phyloP scores from a whole-genome alignment of 2,797 vertebrate species.

The Lophius americanus region DNA sequence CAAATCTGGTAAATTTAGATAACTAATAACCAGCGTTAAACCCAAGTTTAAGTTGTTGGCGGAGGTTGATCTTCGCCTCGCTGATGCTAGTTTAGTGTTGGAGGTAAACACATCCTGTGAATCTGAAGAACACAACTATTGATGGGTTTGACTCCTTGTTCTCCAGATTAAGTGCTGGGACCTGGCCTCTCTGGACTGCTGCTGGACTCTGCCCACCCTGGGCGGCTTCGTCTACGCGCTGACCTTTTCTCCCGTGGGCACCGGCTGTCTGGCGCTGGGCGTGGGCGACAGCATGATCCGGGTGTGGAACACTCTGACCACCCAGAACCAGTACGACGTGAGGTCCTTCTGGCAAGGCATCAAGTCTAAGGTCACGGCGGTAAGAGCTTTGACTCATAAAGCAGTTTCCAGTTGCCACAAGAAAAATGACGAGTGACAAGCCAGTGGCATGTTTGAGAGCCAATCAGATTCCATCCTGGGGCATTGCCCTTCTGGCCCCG shows the following conservation, averaged over 20 bases:
- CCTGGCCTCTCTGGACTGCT: slow-evolving; percentile 86
- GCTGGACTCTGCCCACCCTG: slow-evolving; percentile 92
- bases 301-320: slow-evolving; percentile 91
- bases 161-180: slow-evolving; percentile 96
- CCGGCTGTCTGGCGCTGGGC: slow-evolving; percentile 90
- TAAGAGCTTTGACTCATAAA: slow-evolving; percentile 66
- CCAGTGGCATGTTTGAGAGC: too few species aligned
- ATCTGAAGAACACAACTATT: too few species aligned
- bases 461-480: too few species aligned
- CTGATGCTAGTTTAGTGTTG: neutral
- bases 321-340: slow-evolving; percentile 89
- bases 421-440: too few species aligned
- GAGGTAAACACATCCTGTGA: too few species aligned
- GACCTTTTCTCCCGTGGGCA: slow-evolving; percentile 90
- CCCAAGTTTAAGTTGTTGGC: neutral
- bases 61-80: neutral
- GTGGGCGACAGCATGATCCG: slow-evolving; percentile 96
- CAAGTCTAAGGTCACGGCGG: slow-evolving; percentile 96
- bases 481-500: too few species aligned
- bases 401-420: too few species aligned
- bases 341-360: slow-evolving; percentile 94
- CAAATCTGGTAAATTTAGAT: too few species aligned
- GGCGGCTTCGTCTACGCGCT: slow-evolving; percentile 93
- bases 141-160: too few species aligned
- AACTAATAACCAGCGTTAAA: too few species aligned